Evolutionary conservation across 1,140 invertebrate genomes (phyloP).

Genomic region (Micrasema longulum): DNA sequence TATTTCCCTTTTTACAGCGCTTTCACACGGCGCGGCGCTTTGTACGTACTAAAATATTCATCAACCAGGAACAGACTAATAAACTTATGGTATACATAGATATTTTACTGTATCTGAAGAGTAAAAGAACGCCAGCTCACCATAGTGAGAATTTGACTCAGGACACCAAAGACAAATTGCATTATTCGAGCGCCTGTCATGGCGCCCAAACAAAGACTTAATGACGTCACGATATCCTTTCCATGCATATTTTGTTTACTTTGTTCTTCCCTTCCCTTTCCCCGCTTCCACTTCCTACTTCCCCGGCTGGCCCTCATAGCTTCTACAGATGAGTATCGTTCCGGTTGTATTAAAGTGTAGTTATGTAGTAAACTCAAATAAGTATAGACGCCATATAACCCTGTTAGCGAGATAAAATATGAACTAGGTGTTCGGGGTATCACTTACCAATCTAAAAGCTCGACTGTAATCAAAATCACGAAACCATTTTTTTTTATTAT

Average conservation of each 20-base stretch:
- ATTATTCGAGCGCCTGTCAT: conserved; percentile 30
- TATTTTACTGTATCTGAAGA: no score
- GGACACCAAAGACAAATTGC: conserved; percentile 23
- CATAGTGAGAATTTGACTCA: neutral
- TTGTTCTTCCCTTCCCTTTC: conserved; percentile 21
- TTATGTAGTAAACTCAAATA: conserved; percentile 53
- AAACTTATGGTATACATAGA: no score
- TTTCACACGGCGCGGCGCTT: no score
- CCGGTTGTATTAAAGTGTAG: conserved; percentile 54
- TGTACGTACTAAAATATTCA: no score
- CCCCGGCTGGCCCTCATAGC: neutral
- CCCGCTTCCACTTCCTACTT: neutral
- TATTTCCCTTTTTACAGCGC: no score
- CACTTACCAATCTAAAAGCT: neutral
- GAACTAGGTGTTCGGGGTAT: conserved; percentile 38
- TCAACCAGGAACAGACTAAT: no score
- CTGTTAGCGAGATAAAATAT: conserved; percentile 54
- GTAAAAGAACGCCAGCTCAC: no score
- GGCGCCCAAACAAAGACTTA: conserved; percentile 34
- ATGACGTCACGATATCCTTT: conserved; percentile 27
- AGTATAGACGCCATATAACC: conserved; percentile 53
- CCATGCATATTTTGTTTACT: conserved; percentile 35
- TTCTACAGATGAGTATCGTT: conserved; percentile 50
- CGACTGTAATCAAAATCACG: no score
- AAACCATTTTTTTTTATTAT: no score